Evolutionary conservation across 92 coral and sea anemone species (phyloP).

Genomic region (Umimayanthus kanabou): DNA sequence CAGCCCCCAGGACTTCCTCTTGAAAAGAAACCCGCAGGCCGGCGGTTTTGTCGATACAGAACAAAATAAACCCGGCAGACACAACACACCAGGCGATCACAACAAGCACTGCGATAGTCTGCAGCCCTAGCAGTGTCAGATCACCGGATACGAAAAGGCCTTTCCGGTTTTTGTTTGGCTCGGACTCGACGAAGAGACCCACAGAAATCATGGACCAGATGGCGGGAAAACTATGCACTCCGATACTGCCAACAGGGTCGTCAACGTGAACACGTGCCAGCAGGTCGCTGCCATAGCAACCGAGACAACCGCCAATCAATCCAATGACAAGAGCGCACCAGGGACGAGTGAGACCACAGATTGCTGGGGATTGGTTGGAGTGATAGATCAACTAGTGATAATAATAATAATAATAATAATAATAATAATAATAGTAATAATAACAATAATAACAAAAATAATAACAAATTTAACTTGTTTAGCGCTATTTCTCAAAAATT

Average conservation of each 20-base stretch:
- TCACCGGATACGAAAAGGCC: constrained; percentile 55
- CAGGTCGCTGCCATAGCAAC: constrained; percentile 62
- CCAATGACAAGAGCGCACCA: constrained; percentile 65
- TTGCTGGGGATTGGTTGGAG: constrained; percentile 21
- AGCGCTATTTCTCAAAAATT: too few species aligned
- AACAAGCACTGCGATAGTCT: constrained; percentile 52
- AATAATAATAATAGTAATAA: too few species aligned
- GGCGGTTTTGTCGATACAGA: constrained; percentile 53
- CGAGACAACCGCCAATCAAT: constrained; percentile 55
- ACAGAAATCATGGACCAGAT: constrained; percentile 68
- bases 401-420: too few species aligned
- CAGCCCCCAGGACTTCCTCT: constrained; percentile 69
- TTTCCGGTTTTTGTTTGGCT: constrained; percentile 44
- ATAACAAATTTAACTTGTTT: too few species aligned
- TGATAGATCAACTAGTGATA: neutral
- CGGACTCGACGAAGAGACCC: constrained; percentile 56
- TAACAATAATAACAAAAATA: too few species aligned
- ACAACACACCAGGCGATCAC: constrained; percentile 51
- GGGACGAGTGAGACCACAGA: constrained; percentile 68
- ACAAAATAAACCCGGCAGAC: constrained; percentile 47
- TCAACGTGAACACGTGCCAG: constrained; percentile 57
- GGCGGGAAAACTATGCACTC: constrained; percentile 64
- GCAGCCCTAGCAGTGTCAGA: constrained; percentile 49
- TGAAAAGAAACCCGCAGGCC: constrained; percentile 68
- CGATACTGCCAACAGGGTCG: constrained; percentile 67